These are phyloP conservation scores for Drosophila villosipedis DNA, from an alignment of 2,888 invertebrate species.

Conservation along the genomic window DNA sequence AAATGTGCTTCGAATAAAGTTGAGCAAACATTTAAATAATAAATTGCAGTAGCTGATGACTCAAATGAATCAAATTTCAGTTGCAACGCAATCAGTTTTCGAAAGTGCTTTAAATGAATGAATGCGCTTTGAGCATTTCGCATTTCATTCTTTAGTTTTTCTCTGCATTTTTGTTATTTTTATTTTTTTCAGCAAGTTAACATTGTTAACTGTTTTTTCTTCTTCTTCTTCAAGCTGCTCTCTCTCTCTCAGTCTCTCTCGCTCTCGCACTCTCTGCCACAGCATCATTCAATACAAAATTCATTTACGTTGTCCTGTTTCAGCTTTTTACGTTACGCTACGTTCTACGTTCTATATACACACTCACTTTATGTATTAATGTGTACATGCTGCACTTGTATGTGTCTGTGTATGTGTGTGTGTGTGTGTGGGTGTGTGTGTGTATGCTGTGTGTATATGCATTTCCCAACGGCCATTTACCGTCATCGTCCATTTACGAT, in stretches of 20 bases:
- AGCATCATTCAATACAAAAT: slow-evolving; percentile 79
- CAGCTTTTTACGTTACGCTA: slow-evolving; percentile 77
- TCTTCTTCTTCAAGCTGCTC: not conserved
- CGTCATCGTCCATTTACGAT: slow-evolving; percentile 61
- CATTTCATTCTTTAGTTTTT: not conserved
- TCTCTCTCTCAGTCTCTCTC: slow-evolving; percentile 2
- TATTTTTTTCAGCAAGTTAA: not conserved
- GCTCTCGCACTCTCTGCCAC: not conserved
- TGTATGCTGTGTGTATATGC: slow-evolving; percentile 15
- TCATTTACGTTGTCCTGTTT: slow-evolving; percentile 80
- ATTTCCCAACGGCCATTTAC: slow-evolving; percentile 50
- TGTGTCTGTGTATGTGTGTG: slow-evolving; percentile 9
- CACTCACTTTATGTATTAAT: slow-evolving; percentile 13
- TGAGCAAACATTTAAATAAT: not conserved
- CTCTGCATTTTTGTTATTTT: not conserved
- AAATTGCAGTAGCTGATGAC: not conserved
- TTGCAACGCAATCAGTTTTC: not conserved
- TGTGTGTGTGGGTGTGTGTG: slow-evolving; percentile 11
- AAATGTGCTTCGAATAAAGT: not conserved
- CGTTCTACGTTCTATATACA: slow-evolving; percentile 74
- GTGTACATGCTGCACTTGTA: not conserved
- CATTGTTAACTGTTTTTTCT: slow-evolving; percentile 1
- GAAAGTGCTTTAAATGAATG: not conserved
- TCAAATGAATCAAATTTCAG: not conserved
- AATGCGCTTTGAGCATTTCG: not conserved